Evolutionary conservation across 2,113 vertebrate genomes (phyloP).

Genomic region (Stercorarius parasiticus): DNA sequence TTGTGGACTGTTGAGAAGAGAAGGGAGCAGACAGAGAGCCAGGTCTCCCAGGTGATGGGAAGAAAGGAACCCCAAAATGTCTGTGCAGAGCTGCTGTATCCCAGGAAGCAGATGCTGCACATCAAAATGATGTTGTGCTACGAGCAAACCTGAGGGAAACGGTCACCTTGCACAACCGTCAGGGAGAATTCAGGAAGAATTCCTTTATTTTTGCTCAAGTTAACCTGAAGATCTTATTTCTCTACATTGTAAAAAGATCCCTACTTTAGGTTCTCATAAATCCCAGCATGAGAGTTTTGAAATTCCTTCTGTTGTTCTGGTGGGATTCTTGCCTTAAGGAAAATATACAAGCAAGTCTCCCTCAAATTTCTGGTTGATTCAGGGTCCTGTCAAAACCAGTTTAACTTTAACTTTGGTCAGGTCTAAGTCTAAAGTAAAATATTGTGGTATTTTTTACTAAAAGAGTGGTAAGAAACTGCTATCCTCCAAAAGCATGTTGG

Average conservation of each 20-base stretch:
- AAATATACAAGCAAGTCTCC: neutral
- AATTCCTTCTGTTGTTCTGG: neutral
- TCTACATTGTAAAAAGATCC: neutral
- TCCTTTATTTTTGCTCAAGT: neutral
- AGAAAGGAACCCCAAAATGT: neutral
- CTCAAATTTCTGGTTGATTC: neutral
- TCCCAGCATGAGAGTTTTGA: neutral
- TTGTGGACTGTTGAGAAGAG: neutral
- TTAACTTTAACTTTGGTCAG: neutral
- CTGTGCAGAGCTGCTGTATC: neutral
- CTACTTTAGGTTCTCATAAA: neutral
- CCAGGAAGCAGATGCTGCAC: neutral
- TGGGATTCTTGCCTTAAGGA: neutral
- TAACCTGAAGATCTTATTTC: neutral
- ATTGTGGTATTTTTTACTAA: neutral
- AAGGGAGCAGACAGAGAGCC: neutral
- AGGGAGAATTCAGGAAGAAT: neutral
- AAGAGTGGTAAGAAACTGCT: neutral
- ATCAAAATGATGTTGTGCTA: neutral
- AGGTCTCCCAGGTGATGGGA: neutral
- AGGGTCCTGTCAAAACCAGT: neutral
- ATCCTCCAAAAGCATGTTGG: neutral
- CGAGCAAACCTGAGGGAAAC: neutral
- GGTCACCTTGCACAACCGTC: rapidly evolving
- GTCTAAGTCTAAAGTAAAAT: neutral